Base-by-base conservation (phyloP, 2,888 invertebrate genomes). In the Watsonalla cultraria region DNA sequence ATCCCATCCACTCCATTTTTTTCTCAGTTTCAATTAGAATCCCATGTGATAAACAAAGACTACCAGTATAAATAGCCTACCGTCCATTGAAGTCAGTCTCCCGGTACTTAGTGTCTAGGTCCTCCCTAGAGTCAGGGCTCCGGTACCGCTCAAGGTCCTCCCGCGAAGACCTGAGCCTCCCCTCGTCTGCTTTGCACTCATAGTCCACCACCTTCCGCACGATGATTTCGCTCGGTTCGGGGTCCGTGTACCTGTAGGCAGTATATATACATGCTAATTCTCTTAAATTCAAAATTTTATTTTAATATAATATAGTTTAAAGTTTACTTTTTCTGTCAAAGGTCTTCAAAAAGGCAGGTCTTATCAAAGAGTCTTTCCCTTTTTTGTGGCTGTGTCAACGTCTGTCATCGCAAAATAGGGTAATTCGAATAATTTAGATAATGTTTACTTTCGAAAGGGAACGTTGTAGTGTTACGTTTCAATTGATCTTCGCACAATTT, bases 191-290 rank as follows among this genome's bases (percentile, higher is more conserved):
- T 54, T 80, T 77, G 50, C 79, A 78, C 9, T 84, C 80, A 60
- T 85, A 84, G 51, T 84, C 82, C 35, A 78, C 82, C 35, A 78
- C 68, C 64, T 84, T 88, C 57, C 73, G 82, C 6, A 83, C 77
- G 0, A 83, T 66, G 47, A 88, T 84, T 34, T 90, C 90, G 59
- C 87, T 89, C 7, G 90, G 90, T 71, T 90, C 90, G 33, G 90
- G 90, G 57, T 90, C 90, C 45, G 88, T 89, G 68, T 81, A 90
- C 64, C 90, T 89, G 58, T n/a, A 45, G 34, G 42, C 13, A 35
- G 45, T 48, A 15, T 45, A 15, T 45, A 50, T 5, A 15, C 13
- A 45, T 35, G 9, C 46, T 9, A 46, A 6, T 47, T 15, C n/a
- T 14, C n/a, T 7, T 46, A 46, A 46, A 42, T 42, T 42, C 11